Evolutionary conservation across 30 jellyfish, hydroid and myxozoan species (phyloP).

Genomic region (Pelagia noctiluca): DNA sequence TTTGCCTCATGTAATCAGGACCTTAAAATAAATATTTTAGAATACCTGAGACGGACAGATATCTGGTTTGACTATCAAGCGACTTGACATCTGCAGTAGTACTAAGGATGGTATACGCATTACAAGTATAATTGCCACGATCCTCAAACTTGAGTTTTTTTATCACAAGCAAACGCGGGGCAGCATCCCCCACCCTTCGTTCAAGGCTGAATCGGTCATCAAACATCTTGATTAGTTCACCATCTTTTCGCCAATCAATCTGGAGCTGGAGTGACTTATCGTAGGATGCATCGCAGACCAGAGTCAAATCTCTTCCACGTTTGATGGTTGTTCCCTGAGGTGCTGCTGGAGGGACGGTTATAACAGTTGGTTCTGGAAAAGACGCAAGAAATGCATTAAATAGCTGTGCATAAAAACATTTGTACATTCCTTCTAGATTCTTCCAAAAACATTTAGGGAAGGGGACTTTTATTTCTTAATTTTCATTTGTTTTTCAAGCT

Average conservation of each 20-base stretch:
- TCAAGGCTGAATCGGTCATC: constrained; percentile 84
- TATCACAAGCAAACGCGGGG: constrained; percentile 79
- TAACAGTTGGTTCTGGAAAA: constrained; percentile 62
- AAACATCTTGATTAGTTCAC: constrained; percentile 79
- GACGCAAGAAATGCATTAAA: background rate
- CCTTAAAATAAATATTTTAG: too few species aligned
- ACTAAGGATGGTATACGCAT: constrained; percentile 82
- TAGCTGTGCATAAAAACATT: too few species aligned
- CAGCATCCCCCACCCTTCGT: constrained; percentile 91
- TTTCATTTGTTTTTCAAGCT: too few species aligned
- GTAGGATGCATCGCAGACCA: constrained; percentile 88
- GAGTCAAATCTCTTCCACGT: constrained; percentile 52
- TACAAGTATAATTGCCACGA: constrained; percentile 90
- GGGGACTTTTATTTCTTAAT: too few species aligned
- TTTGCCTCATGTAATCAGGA: too few species aligned
- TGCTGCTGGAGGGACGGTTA: constrained; percentile 52
- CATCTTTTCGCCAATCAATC: constrained; percentile 95
- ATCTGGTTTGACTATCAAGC: constrained; percentile 39
- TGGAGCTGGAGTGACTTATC: constrained; percentile 86
- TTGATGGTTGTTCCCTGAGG: constrained; percentile 34
- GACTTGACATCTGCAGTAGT: constrained; percentile 56
- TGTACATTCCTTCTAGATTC: too few species aligned
- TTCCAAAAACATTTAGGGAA: too few species aligned
- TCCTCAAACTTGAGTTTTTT: constrained; percentile 73
- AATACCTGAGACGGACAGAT: constrained; percentile 67